Base-by-base conservation (phyloP, 2,113 vertebrate species). In the Hippocampus abdominalis region DNA sequence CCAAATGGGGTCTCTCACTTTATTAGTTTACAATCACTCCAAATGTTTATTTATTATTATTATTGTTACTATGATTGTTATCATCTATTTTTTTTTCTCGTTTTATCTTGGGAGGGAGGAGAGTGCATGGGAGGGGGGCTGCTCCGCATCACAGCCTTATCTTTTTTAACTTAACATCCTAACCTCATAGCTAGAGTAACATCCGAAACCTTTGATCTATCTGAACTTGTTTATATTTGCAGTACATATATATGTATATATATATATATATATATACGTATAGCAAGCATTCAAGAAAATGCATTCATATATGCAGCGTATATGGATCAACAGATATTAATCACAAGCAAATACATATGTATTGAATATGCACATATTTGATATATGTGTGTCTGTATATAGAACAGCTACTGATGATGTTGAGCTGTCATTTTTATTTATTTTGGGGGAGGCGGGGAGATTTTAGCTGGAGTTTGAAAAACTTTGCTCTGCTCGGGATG, bases 401-500 rank as follows among this genome's bases (percentile, higher is more conserved):
- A 91, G 88, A 91, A 85, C 86, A 93, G 95, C 95, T 96, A 94
- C 95, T 94, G 93, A 94, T 94, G 94, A 91, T 84, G 94, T 95
- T 95, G 95, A 96, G 95, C 92, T 97, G 95, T 97, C 94, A 92
- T 93, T 95, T 90, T 96, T 29, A 60, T 60, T 60, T 18, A 32
- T 60, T 60, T 60, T 20, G 27, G 27, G 25, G 57, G 16, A 0
- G 57, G 56, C 25, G 95, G 94, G 95, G 97, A 96, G 95, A 94
- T 91, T 96, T 95, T 96, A 96, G 94, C 94, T 87, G 93, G 93
- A 96, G 93, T 94, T 95, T 94, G 91, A 93, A 94, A 92, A 93
- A 93, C n/a, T n/a, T 93, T 93, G 94, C 92, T 95, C 93, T 93
- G 92, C 92, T 93, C 91, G 92, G 93, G 91, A 92, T 82, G 92